Evolutionary conservation across 2,797 vertebrate genomes (phyloP).

Genomic region (Tolypeutes matacus): DNA sequence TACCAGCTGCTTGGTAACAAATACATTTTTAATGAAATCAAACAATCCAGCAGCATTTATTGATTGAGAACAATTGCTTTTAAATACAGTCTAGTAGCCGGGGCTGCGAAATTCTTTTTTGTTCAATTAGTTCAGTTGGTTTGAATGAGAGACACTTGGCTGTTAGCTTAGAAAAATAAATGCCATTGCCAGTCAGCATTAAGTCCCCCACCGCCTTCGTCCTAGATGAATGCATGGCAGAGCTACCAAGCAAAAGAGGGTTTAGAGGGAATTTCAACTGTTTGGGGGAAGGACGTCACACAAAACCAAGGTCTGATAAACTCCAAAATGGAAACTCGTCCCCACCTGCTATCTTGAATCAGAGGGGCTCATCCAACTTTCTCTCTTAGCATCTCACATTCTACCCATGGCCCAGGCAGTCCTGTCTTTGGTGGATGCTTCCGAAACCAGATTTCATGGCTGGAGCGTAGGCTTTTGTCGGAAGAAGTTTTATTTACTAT

Average conservation of each 20-base stretch:
- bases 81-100: constrained; percentile 90
- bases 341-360: too few relatives aligned
- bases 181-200: constrained; percentile 26
- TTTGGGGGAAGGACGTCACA: constrained; percentile 15
- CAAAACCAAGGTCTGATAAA: not conserved
- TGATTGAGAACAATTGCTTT: constrained; percentile 90
- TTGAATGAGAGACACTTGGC: constrained; percentile 91
- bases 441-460: not conserved
- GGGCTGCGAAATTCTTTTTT: constrained; percentile 87
- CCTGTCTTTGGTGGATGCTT: fast-evolving
- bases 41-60: constrained; percentile 90
- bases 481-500: not conserved
- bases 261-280: constrained; percentile 74
- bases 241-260: constrained; percentile 52
- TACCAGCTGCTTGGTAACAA: constrained; percentile 90
- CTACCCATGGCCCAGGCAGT: not conserved
- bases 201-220: not conserved
- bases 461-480: fast-evolving
- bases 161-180: constrained; percentile 83
- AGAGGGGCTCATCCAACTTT: not conserved
- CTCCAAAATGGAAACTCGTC: not conserved
- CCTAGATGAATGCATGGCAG: not conserved
- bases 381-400: too few relatives aligned
- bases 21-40: constrained; percentile 92
- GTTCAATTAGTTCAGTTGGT: constrained; percentile 92